Conservation (phyloP, 2,888 invertebrate genomes). For the Halocaridina rubra region DNA sequence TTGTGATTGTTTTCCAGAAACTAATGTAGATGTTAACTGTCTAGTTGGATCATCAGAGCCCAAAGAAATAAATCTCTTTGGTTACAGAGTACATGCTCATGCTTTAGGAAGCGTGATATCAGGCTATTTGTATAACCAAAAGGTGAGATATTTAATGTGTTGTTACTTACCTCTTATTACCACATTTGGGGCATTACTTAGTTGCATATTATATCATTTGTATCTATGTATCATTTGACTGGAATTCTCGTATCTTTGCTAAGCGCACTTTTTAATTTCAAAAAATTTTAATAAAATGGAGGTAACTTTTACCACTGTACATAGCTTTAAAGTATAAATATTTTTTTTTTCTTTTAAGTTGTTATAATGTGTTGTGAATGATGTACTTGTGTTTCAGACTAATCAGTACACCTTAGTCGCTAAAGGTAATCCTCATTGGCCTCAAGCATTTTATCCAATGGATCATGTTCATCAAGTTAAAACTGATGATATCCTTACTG, state of each 20-base stretch:
- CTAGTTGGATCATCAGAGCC: conserved; percentile 66
- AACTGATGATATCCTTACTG: conserved; percentile 70
- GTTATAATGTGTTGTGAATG: neutral
- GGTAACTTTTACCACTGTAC: no score
- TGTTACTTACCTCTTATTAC: neutral
- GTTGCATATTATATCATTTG: neutral
- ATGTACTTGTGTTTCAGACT: conserved; percentile 50
- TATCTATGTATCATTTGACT: neutral
- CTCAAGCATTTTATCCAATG: conserved; percentile 74
- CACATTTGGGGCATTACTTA: neutral
- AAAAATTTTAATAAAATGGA: no score
- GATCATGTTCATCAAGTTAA: conserved; percentile 68
- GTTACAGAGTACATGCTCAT: conserved; percentile 73
- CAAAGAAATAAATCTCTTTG: conserved; percentile 71
- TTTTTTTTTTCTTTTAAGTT: neutral
- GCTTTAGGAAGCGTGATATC: conserved; percentile 70
- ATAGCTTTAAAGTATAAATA: no score
- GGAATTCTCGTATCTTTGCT: no score
- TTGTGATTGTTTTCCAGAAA: no score
- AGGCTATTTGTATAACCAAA: conserved; percentile 67
- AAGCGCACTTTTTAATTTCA: no score
- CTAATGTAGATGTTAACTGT: conserved; percentile 72
- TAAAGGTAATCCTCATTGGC: conserved; percentile 75
- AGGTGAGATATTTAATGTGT: conserved; percentile 50
- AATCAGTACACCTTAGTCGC: conserved; percentile 63